Evolutionary conservation across 2,888 invertebrate genomes (phyloP).

Genomic region (Theodoxus fluviatilis): DNA sequence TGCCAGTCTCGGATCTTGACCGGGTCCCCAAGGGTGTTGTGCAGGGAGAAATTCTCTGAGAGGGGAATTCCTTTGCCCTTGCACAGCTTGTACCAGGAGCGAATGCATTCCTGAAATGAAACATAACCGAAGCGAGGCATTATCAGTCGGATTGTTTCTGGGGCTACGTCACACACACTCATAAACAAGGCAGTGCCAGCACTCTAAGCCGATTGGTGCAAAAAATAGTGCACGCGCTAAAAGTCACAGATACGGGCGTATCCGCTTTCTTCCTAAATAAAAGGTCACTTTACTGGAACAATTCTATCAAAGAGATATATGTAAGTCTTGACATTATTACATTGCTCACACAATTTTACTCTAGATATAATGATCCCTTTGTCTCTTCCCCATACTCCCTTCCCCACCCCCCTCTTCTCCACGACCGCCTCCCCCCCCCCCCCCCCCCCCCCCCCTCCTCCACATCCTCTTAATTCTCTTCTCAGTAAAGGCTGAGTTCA

Average conservation of each 20-base stretch:
- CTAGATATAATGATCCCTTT: background rate
- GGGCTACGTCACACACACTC: background rate
- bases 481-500: too few species aligned
- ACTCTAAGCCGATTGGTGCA: too few species aligned
- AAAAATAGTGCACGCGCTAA: background rate
- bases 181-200: too few species aligned
- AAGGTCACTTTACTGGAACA: background rate
- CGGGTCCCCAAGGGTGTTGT: constrained; percentile 61
- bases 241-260: background rate
- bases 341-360: too few species aligned
- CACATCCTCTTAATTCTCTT: too few species aligned
- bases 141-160: background rate
- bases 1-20: constrained; percentile 65
- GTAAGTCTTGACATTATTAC: too few species aligned
- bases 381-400: background rate
- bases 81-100: constrained; percentile 61
- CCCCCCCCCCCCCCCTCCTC: too few species aligned
- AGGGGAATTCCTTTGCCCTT: constrained; percentile 59
- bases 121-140: background rate
- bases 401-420: background rate
- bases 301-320: too few species aligned
- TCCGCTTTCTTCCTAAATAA: background rate
- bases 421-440: background rate
- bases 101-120: constrained; percentile 53
- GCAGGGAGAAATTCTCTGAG: constrained; percentile 59